Base-by-base conservation (phyloP, 1,140 invertebrate species). In the Macrobrachium nipponense region DNA sequence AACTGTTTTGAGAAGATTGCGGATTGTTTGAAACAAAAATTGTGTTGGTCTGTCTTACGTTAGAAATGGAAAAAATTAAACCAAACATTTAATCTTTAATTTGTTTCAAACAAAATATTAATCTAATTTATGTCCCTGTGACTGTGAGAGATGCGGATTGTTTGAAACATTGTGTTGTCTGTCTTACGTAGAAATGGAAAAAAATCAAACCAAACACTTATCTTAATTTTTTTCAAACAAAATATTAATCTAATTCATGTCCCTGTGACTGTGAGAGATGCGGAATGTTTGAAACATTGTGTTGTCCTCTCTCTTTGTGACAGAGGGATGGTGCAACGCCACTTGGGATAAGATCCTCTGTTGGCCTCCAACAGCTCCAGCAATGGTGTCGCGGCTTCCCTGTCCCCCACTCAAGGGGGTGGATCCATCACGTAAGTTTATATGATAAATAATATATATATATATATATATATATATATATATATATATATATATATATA, bases 291-390 rank as follows among this genome's bases (percentile, higher is more conserved):
- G n/a, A 20, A 58, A 4, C 20, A 79, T 10, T 7, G 12, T 20
- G 0, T 58, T n/a, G 6, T 60, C n/a, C 20, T 81, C 43, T 70
- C 18, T 51, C 36, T 20, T 17, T 23, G 36, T 12, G 17, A 23
- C 76, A 85, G 83, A 85, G 70, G 83, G 76, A 0, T 79, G 83
- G 76, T 85, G 83, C 58, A 85, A 85, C 64, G 83, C 94, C 89
- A 94, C 93, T 8, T 96, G 93, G 93, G 95, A 96, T 90, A 93
- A 92, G 12, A 92, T 94, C 79, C 92, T 95, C 2, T 96, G 95
- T 90, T 96, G 96, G 96, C 95, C 95, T 11, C 93, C 95, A 1
- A 95, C 95, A 12, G 92, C 92, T 85, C 93, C 94, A 4, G 94
- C 70, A 23, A 85, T 80, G 5, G 58, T 83, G 5, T 80, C 68